Base-by-base conservation (phyloP, 1,140 invertebrate genomes). In the Cataglyphis hispanica region DNA sequence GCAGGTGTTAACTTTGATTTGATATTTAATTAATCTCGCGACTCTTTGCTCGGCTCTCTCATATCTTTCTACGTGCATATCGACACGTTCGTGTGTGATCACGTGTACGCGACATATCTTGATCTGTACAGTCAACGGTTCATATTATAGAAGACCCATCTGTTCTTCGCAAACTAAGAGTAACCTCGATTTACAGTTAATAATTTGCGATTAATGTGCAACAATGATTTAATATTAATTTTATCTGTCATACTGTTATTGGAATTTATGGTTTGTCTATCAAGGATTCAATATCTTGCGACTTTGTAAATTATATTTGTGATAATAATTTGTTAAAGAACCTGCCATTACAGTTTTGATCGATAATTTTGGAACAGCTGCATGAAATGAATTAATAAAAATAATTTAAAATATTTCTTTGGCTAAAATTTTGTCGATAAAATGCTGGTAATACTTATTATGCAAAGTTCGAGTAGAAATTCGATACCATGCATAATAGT, bases 191-290 rank as follows among this genome's bases (percentile, higher is more conserved):
- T 72, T 58, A 43, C 22, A 64, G 70, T 70, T 58, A 60, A 43
- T 25, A 58, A 25, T 70, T 70, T 11, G 40, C 78, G 66, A 81
- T 87, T 53, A 87, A 75, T 27, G 5, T 0, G 13, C 37, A 37
- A 25, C 27, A 25, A 66, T 63, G n/a, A 10, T 37, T 50, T 53
- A 80, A 77, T 19, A 50, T 16, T 8, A 4, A 1, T 2, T 19
- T 11, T 34, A 80, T 74, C 46, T 74, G 25, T 2, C 31, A 25
- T 10, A 10, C 27, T 46, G 66, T 84, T 50, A 50, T 60, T 27
- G 40, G 34, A 53, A 80, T 89, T 89, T 88, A 88, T 27, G 74
- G 37, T 50, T 70, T 53, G 80, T 50, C 75, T 85, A 74, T 78
- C 81, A 69, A 58, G 66, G 64, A 50, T 2, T 50, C 13, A 50